Percentiles rank a stretch among this genome's conserved stretches.
Evolutionary conservation across 1,140 invertebrate genomes (phyloP).

Genomic region (Drosophila triauraria): DNA sequence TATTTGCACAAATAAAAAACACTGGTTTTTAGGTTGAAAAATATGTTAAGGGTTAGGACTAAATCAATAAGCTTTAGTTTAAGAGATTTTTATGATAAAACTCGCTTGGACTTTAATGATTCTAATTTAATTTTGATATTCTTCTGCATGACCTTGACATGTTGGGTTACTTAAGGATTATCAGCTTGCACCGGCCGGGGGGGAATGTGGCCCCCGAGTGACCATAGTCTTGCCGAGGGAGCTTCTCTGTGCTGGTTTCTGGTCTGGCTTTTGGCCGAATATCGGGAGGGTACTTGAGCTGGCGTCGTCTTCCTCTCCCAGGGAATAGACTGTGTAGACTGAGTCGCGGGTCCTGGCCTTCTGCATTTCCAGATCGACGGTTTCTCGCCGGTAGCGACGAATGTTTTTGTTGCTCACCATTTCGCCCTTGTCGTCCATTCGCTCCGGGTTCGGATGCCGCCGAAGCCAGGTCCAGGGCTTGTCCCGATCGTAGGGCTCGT

Average conservation of each 20-base stretch:
- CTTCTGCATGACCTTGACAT: background rate
- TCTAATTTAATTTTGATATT: background rate
- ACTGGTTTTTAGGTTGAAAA: too few relatives aligned
- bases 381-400: constrained; percentile 18
- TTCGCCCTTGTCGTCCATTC: background rate
- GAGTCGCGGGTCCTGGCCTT: background rate
- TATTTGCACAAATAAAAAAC: too few relatives aligned
- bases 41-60: too few relatives aligned
- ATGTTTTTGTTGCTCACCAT: background rate
- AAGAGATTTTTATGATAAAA: background rate
- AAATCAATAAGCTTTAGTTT: background rate
- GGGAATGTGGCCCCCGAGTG: background rate
- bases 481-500: constrained; percentile 35
- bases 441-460: constrained; percentile 33
- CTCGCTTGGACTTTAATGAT: background rate
- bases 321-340: background rate
- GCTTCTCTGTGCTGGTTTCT: too few relatives aligned
- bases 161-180: background rate
- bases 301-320: background rate
- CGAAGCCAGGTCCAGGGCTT: constrained; percentile 47
- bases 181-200: background rate
- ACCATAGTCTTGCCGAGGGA: background rate
- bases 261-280: background rate
- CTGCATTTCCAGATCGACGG: background rate
- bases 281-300: background rate